A percentile compares a stretch with the other conserved stretches of the same genome.
These are phyloP conservation scores for Toxonevra muliebris DNA, from an alignment of 2,888 invertebrate species.

Conservation along the genomic window DNA sequence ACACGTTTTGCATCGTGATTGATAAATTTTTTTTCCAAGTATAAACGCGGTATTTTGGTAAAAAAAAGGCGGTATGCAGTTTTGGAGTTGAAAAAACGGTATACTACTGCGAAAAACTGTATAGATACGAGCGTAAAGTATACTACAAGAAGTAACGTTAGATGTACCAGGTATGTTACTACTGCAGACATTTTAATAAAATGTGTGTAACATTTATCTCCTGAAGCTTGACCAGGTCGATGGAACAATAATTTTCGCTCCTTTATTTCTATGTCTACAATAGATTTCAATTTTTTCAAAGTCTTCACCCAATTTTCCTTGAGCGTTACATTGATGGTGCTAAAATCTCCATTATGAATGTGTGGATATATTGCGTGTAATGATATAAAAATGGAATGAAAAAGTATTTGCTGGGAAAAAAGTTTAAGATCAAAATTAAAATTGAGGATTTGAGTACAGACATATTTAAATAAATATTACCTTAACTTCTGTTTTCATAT, in stretches of 20 bases:
- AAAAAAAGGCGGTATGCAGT: too few relatives aligned
- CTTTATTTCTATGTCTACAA: conserved; percentile 56
- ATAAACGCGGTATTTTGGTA: too few relatives aligned
- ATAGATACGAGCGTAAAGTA: too few relatives aligned
- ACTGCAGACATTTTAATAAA: conserved; percentile 56
- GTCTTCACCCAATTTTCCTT: conserved; percentile 51
- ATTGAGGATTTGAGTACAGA: too few relatives aligned
- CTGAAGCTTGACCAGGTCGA: conserved; percentile 41
- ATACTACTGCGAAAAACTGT: too few relatives aligned
- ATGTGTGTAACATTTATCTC: conserved; percentile 43
- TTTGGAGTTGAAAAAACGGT: too few relatives aligned
- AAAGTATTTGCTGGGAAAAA: conserved; percentile 48
- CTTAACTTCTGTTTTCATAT: conserved; percentile 52
- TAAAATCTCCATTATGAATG: conserved; percentile 46
- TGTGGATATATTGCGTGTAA: conserved; percentile 55
- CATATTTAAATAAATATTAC: conserved; percentile 30
- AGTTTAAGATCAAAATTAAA: too few relatives aligned
- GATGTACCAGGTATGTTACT: conserved; percentile 52
- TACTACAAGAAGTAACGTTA: neutral
- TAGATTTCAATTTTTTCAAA: conserved; percentile 49
- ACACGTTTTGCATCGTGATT: too few relatives aligned
- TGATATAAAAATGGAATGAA: conserved; percentile 47
- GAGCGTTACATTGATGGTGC: conserved; percentile 46
- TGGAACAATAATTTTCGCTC: conserved; percentile 45
- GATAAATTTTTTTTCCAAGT: too few relatives aligned